phyloP scores from a whole-genome alignment of 2,888 invertebrate genomes.

The Ormyrus rosae region DNA sequence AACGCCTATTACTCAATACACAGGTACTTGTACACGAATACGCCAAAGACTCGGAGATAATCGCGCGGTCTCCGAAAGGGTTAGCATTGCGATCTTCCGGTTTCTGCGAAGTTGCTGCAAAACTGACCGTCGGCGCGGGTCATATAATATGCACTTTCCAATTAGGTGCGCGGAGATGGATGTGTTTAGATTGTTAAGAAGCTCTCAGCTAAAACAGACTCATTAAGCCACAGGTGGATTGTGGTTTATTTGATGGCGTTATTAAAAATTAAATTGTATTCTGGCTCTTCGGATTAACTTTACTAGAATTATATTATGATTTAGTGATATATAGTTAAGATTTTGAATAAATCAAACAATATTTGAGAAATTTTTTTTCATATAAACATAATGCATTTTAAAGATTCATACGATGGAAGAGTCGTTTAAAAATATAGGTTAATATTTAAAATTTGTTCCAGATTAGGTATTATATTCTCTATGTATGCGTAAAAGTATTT shows the following conservation, averaged over 20 bases:
- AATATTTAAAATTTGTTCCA: too few species aligned
- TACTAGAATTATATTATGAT: too few species aligned
- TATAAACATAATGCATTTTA: too few species aligned
- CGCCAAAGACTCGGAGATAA: not conserved
- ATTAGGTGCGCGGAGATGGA: constrained; percentile 7
- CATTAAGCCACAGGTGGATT: constrained; percentile 1
- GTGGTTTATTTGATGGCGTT: not conserved
- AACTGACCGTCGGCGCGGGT: not conserved
- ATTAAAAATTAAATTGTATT: not conserved
- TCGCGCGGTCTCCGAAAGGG: not conserved
- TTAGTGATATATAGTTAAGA: too few species aligned
- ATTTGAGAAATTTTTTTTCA: too few species aligned
- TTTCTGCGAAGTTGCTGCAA: constrained; percentile 43
- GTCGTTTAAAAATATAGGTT: too few species aligned
- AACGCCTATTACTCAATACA: not conserved
- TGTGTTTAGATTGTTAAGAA: not conserved
- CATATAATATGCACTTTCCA: constrained; percentile 20
- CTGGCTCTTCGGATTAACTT: too few species aligned
- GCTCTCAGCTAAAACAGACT: too few species aligned
- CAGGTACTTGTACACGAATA: not conserved
- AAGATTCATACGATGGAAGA: too few species aligned
- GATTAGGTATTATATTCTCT: too few species aligned
- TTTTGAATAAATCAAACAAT: too few species aligned
- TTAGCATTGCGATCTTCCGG: constrained; percentile 37
- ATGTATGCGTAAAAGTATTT: too few species aligned